Evolutionary conservation across 2,113 vertebrate species (phyloP).

Genomic region (Phocoena phocoena): DNA sequence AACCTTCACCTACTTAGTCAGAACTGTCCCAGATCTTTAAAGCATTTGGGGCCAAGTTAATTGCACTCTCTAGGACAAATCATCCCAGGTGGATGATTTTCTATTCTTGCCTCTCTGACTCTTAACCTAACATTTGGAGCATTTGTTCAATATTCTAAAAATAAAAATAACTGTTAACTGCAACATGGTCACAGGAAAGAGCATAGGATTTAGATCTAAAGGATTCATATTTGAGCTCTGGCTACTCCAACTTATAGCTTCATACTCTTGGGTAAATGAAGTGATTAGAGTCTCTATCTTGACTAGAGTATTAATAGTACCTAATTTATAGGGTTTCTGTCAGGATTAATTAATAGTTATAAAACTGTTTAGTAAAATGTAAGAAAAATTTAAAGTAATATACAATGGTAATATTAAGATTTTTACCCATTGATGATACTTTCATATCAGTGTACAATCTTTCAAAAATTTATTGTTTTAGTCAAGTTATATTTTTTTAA

Average conservation of each 20-base stretch:
- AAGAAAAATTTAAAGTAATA: neutral
- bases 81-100: constrained; percentile 46
- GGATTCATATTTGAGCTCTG: neutral
- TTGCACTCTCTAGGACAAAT: constrained; percentile 61
- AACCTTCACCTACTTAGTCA: constrained; percentile 75
- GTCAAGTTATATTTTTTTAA: neutral
- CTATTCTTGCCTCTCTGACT: constrained; percentile 59
- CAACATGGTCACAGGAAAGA: constrained; percentile 37
- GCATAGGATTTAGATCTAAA: neutral
- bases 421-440: neutral
- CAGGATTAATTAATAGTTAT: neutral
- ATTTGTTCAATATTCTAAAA: constrained; percentile 65
- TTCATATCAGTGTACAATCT: neutral
- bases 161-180: constrained; percentile 56
- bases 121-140: constrained; percentile 57
- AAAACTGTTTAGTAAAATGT: neutral
- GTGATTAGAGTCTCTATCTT: neutral
- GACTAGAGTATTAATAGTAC: neutral
- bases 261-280: neutral
- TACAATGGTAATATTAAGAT: neutral
- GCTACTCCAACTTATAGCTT: neutral
- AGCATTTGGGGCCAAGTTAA: constrained; percentile 55
- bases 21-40: constrained; percentile 74
- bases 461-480: constrained; percentile 22
- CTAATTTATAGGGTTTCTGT: neutral